Percentiles rank a stretch among this genome's conserved stretches.
Evolutionary conservation across 2,888 invertebrate genomes (phyloP).

Genomic region (Heliconius aoede): DNA sequence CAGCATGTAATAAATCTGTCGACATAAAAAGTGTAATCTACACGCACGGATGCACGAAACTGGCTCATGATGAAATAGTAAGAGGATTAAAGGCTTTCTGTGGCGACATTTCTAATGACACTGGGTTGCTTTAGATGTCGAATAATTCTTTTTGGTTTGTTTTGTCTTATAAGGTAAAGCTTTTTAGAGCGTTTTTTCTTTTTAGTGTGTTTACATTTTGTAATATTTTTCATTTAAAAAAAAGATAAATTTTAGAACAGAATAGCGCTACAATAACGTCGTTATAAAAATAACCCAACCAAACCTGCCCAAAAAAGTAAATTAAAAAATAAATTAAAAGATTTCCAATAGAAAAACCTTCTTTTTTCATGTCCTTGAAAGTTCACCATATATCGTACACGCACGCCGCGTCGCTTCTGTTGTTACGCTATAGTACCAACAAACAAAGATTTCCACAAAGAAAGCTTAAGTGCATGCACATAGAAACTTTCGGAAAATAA

Average conservation of each 20-base stretch:
- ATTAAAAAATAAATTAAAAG: background rate
- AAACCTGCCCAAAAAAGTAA: background rate
- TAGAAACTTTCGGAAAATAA: conserved; percentile 8
- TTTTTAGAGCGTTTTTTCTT: too few relatives aligned
- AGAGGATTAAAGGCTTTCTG: conserved; percentile 25
- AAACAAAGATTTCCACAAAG: conserved; percentile 3
- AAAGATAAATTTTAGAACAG: too few relatives aligned
- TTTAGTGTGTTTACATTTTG: too few relatives aligned
- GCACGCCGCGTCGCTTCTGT: too few relatives aligned
- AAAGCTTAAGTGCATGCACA: conserved; percentile 3
- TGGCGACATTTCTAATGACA: conserved; percentile 23
- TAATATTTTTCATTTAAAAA: too few relatives aligned
- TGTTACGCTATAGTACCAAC: background rate
- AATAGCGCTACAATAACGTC: too few relatives aligned
- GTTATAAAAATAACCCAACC: too few relatives aligned
- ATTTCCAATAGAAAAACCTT: background rate
- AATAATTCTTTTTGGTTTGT: background rate
- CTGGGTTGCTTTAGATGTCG: background rate
- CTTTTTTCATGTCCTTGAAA: background rate
- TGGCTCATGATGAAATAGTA: conserved; percentile 19
- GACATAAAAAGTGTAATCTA: conserved; percentile 26
- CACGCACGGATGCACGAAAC: conserved; percentile 19
- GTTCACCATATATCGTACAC: background rate
- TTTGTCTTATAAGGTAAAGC: too few relatives aligned
- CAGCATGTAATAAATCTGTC: conserved; percentile 12